Percentiles rank a stretch among this genome's conserved stretches.
These are phyloP conservation scores for Oryzias dopingdopingensis DNA, from an alignment of 2,797 vertebrate genomes.

Conservation along the genomic window DNA sequence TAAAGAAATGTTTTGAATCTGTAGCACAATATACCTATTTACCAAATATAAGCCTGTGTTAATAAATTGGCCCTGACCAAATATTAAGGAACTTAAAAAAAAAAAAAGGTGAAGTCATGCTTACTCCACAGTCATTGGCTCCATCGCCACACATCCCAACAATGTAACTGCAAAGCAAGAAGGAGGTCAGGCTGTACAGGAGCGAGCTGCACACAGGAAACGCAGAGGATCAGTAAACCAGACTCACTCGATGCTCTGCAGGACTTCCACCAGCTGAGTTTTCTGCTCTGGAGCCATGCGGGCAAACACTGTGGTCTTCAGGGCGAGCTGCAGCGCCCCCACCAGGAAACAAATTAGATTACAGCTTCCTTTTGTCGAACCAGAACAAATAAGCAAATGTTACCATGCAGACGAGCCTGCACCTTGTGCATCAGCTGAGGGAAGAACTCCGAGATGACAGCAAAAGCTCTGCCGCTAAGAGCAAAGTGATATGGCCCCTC, in stretches of 20 bases:
- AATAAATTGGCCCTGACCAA: no score
- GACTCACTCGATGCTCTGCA: slow-evolving; percentile 96
- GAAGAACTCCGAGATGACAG: slow-evolving; percentile 91
- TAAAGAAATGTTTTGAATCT: no score
- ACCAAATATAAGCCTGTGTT: not conserved
- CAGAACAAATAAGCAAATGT: not conserved
- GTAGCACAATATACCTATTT: no score
- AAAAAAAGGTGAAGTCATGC: slow-evolving; percentile 46
- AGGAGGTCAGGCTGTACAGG: not conserved
- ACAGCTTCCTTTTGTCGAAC: not conserved
- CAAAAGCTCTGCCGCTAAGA: slow-evolving; percentile 90
- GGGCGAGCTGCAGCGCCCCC: slow-evolving; percentile 80
- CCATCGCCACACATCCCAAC: slow-evolving; percentile 99
- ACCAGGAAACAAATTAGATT: slow-evolving; percentile 37
- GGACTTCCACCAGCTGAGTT: slow-evolving; percentile 91
- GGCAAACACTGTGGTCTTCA: slow-evolving; percentile 91
- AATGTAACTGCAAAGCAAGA: slow-evolving; percentile 83
- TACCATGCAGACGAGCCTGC: not conserved
- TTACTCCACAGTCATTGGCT: slow-evolving; percentile 98
- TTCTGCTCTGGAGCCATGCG: slow-evolving; percentile 98
- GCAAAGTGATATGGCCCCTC: slow-evolving; percentile 87
- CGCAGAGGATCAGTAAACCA: not conserved
- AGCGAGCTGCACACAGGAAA: no score
- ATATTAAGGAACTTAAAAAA: no score
- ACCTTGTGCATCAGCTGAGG: slow-evolving; percentile 95